Percentiles rank a stretch among this genome's conserved stretches.
These are phyloP conservation scores for Xiphophorus couchianus DNA, from an alignment of 2,113 vertebrate species.

Conservation along the genomic window DNA sequence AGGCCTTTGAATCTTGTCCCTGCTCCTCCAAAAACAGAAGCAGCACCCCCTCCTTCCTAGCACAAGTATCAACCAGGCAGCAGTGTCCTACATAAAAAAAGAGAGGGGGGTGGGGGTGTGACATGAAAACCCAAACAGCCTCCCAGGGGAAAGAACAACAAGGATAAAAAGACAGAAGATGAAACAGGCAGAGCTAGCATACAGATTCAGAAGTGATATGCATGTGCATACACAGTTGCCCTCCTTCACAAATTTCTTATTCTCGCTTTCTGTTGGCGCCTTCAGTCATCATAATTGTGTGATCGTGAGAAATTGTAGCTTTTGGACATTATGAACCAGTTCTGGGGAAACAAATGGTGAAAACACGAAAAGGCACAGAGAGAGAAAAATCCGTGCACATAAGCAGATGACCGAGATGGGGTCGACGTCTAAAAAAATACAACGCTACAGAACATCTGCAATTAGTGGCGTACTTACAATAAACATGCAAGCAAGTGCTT, in stretches of 20 bases:
- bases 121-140: constrained; percentile 58
- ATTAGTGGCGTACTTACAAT: not conserved
- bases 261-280: constrained; percentile 34
- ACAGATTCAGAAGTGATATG: constrained; percentile 29
- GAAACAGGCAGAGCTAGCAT: constrained; percentile 28
- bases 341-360: not conserved
- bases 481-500: not conserved
- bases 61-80: constrained; percentile 56
- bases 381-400: constrained; percentile 16
- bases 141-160: constrained; percentile 54
- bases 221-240: constrained; percentile 18
- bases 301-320: constrained; percentile 37
- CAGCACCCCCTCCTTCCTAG: constrained; percentile 19
- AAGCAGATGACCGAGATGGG: constrained; percentile 17
- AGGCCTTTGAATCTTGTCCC: constrained; percentile 66
- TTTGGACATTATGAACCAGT: constrained; percentile 41
- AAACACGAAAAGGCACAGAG: not conserved
- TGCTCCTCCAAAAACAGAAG: constrained; percentile 55
- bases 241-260: constrained; percentile 40
- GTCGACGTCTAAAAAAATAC: constrained; percentile 1
- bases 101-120: not conserved
- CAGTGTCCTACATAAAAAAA: constrained; percentile 65
- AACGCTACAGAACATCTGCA: not conserved
- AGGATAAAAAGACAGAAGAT: constrained; percentile 47
- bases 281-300: constrained; percentile 46